Base-by-base conservation (phyloP, 2,797 vertebrate species). In the Vultur gryphus region DNA sequence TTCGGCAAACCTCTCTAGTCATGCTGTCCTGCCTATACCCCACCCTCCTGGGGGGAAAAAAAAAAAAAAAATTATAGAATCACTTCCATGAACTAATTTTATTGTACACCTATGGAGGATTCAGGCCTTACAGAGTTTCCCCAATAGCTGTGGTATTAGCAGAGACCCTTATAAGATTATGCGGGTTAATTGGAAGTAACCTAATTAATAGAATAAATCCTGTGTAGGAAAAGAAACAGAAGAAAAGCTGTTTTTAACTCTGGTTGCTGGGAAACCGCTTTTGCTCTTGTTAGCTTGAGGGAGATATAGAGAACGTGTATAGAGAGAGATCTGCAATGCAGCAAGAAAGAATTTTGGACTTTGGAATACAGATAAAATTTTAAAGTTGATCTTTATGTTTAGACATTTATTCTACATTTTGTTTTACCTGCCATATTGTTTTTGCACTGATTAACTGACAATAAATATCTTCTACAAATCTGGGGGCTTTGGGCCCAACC, bases 191-290 rank as follows among this genome's bases (percentile, higher is more conserved):
- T 97, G 97, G 96, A 97, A 97, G 97, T 97, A 97, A 96, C 91
- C 97, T 97, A 98, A 98, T 98, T 98, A 98, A 97, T 95, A 97
- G 95, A 95, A 97, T 96, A 97, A 97, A 98, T 95, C 85, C 65
- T 94, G 92, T 93, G 93, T 95, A 97, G 95, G 94, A 97, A 97
- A 94, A 96, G 97, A 96, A 98, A 97, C 96, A 96, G 96, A 96
- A 98, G 94, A 96, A 97, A 97, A 97, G 96, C 96, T 92, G 95
- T 97, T 97, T 93, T 87, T 85, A 96, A 97, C 92, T 97, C 89
- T 61, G 70, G 98, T 98, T 98, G 98, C 98, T 90, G 96, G 97
- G 98, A 97, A 97, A 98, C 97, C 93, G 49, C 87, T 96, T 96
- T 96, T 83, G 95, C 96, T 92, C 91, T 95, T 95, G 95, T 96